These are phyloP conservation scores for Sprattus sprattus DNA, from an alignment of 2,113 vertebrate genomes.

Conservation along the genomic window DNA sequence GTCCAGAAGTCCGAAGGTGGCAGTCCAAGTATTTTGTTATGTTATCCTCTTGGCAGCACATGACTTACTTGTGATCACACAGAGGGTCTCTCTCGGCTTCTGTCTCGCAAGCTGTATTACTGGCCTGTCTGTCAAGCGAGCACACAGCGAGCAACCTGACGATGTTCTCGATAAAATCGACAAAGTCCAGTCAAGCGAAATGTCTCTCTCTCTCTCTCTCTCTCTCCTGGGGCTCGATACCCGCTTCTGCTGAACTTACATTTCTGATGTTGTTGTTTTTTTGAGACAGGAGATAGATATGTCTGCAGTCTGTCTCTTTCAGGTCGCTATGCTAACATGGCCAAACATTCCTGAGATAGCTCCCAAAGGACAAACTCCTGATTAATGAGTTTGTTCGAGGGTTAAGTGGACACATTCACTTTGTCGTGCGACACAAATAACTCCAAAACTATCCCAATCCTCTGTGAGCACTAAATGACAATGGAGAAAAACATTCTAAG, in stretches of 20 bases:
- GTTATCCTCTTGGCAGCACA: constrained; percentile 45
- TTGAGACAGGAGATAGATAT: neutral
- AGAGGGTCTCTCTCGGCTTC: neutral
- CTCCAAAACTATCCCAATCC: neutral
- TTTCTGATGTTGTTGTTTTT: neutral
- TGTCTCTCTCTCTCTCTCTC: neutral
- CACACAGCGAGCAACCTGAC: neutral
- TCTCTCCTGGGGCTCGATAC: neutral
- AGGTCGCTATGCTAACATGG: constrained; percentile 49
- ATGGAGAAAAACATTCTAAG: too few relatives aligned
- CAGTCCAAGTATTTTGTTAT: constrained; percentile 55
- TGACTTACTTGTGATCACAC: neutral
- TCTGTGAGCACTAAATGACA: too few relatives aligned
- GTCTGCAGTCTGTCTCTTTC: constrained; percentile 38
- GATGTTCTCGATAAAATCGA: constrained; percentile 21
- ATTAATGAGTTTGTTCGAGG: constrained; percentile 60
- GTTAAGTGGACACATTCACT: constrained; percentile 13
- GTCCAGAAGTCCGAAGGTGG: constrained; percentile 49
- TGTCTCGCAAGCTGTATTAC: neutral
- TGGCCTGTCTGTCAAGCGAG: constrained; percentile 4
- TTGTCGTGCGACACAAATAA: neutral
- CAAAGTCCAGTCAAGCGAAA: constrained; percentile 11
- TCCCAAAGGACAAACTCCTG: constrained; percentile 52
- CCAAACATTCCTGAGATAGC: constrained; percentile 62
- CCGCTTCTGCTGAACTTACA: constrained; percentile 21